Percentiles rank a stretch among this genome's conserved stretches.
phyloP scores from a whole-genome alignment of 2,797 vertebrate genomes.

The Ispidina lecontei region DNA sequence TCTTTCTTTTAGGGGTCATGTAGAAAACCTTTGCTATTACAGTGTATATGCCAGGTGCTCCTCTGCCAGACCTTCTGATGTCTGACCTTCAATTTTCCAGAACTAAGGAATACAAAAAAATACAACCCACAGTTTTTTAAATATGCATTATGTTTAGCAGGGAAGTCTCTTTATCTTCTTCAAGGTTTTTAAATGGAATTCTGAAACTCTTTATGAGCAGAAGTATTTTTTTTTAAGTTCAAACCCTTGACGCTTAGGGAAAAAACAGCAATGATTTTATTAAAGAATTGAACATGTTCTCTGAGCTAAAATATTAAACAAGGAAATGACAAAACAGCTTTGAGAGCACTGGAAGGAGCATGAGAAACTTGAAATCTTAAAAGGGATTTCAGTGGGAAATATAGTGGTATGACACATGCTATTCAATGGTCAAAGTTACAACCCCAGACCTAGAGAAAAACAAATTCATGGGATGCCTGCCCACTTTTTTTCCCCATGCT shows the following conservation, averaged over 20 bases:
- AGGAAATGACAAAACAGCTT: not conserved
- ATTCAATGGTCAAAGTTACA: not conserved
- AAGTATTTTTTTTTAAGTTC: not conserved
- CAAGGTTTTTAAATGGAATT: not conserved
- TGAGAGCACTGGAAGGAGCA: not conserved
- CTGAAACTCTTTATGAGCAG: not conserved
- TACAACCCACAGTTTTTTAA: not conserved
- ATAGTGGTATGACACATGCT: not conserved
- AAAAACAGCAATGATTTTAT: not conserved
- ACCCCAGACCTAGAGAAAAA: not conserved
- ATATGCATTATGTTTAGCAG: not conserved
- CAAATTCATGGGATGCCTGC: not conserved
- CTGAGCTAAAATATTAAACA: not conserved
- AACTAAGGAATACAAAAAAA: not conserved
- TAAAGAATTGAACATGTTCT: not conserved
- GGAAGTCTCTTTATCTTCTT: not conserved
- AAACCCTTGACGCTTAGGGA: not conserved
- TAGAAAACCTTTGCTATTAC: not conserved
- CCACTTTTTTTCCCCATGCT: not conserved
- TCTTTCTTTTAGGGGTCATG: not conserved
- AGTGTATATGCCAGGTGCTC: not conserved
- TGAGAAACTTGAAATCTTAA: constrained; percentile 6
- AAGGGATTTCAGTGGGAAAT: not conserved
- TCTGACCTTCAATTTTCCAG: not conserved
- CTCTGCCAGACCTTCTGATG: not conserved